These are phyloP conservation scores for Mus caroli DNA, from an alignment of 2,797 vertebrate genomes.

Conservation along the genomic window DNA sequence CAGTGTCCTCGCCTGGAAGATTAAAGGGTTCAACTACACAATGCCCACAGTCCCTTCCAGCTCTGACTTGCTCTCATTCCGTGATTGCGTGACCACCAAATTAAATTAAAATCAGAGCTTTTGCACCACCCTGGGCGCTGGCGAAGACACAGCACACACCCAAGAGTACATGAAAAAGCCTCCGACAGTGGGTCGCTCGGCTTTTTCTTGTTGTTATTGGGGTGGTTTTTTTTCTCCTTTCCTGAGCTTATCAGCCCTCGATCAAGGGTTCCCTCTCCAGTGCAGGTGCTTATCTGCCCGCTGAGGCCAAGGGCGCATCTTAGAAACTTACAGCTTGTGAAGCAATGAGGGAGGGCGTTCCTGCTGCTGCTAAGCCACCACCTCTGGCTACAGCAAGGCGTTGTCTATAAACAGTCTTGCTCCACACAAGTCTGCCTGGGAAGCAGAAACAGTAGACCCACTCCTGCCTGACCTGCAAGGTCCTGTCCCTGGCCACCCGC, in stretches of 20 bases:
- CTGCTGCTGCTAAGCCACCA: conserved; percentile 73
- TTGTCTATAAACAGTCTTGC: conserved; percentile 80
- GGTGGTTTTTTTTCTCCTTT: neutral
- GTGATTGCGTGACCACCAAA: conserved; percentile 79
- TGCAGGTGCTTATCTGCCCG: conserved; percentile 81
- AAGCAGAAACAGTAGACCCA: conserved; percentile 45
- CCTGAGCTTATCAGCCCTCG: conserved; percentile 75
- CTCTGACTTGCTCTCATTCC: conserved; percentile 67
- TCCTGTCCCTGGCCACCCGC: conserved; percentile 65
- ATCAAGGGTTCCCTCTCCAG: conserved; percentile 77
- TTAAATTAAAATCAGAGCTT: conserved; percentile 73
- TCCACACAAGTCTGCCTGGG: conserved; percentile 62
- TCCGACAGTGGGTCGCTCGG: conserved; percentile 48
- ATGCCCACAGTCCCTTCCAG: conserved; percentile 74
- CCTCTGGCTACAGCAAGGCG: conserved; percentile 82
- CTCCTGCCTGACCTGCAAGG: conserved; percentile 76
- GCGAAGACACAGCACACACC: conserved; percentile 60
- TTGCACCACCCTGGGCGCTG: conserved; percentile 69
- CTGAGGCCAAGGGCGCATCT: conserved; percentile 72
- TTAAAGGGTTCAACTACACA: conserved; percentile 70
- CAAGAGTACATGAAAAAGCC: conserved; percentile 68
- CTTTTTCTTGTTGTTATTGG: conserved; percentile 15
- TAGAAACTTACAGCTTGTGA: conserved; percentile 67
- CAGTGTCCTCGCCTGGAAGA: conserved; percentile 75
- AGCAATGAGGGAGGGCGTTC: conserved; percentile 73